Percentiles rank a stretch among this genome's conserved stretches.
These are phyloP conservation scores for Trididemnum nubilum DNA, from an alignment of 23 tunicate species.

Conservation along the genomic window DNA sequence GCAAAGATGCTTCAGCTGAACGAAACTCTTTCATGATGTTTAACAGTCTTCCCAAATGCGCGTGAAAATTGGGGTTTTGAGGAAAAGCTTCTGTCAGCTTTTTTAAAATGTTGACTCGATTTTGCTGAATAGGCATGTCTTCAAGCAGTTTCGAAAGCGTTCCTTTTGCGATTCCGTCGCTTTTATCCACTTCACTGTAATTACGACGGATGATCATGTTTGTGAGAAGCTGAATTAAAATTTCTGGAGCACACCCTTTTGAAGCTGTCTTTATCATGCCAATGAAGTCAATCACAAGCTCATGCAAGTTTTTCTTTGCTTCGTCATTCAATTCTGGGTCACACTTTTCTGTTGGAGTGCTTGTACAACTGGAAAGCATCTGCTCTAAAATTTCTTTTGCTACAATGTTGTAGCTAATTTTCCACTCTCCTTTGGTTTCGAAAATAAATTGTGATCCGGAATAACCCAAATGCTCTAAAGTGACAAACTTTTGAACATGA, in stretches of 20 bases:
- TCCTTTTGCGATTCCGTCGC: slow-evolving; percentile 27
- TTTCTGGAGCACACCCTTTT: background rate
- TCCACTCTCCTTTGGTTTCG: slow-evolving; percentile 40
- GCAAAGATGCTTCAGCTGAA: slow-evolving; percentile 47
- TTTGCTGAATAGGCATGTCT: slow-evolving; percentile 24
- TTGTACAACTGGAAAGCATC: background rate
- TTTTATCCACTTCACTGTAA: slow-evolving; percentile 49
- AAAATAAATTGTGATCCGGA: slow-evolving; percentile 37
- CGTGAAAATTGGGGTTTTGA: slow-evolving; percentile 48
- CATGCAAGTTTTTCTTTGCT: slow-evolving; percentile 27
- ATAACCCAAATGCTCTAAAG: slow-evolving; percentile 35
- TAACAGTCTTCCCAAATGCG: slow-evolving; percentile 60
- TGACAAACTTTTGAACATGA: background rate
- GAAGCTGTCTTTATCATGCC: slow-evolving; percentile 11
- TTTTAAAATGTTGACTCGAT: slow-evolving; percentile 27
- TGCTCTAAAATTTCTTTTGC: slow-evolving; percentile 68
- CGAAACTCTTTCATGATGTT: slow-evolving; percentile 30
- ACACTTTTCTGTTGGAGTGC: background rate
- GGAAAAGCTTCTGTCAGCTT: slow-evolving; percentile 47
- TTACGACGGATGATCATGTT: slow-evolving; percentile 41
- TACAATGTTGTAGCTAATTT: slow-evolving; percentile 47
- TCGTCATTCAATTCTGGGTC: background rate
- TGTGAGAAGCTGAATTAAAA: slow-evolving; percentile 23
- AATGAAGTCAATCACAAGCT: slow-evolving; percentile 52
- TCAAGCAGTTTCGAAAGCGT: slow-evolving; percentile 44